Base-by-base conservation (phyloP, 2,888 invertebrate genomes). In the Rotaria magnacalcarata region DNA sequence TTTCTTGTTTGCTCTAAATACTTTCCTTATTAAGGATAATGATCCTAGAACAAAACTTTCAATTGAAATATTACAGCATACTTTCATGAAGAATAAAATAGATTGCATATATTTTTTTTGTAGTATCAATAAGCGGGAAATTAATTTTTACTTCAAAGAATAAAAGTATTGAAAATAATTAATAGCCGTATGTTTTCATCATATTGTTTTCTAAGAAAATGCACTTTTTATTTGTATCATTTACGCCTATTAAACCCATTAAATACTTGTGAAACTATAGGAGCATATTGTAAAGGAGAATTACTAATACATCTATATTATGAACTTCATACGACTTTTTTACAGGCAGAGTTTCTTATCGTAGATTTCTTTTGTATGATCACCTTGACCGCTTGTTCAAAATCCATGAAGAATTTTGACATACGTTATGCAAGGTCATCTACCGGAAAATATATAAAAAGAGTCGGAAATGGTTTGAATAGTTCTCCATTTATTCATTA, bases 401-500 rank as follows among this genome's bases (percentile, higher is more conserved):
- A 41, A 41, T 2, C 14, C 14, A 5, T 34, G 67, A 34, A 67
- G 34, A 67, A 34, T 67, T 7, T 16, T 1, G 14, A 34, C 34
- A 67, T 34, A 34, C 0, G 1, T 67, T 27, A 5, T 14, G 19
- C 34, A 67, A 67, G 67, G 67, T 67, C 19, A 67, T 67, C 34
- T 67, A 67, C 67, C 67, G 67, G 67, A 67, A 67, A 34, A 27
- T 11, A 67, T 67, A 34, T 16, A 16, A 34, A 34, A 34, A 47
- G 6, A 67, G 11, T 67, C 67, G 67, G 67, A 67, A 67, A 67
- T 19, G 19, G 34, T 34, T 14, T 16, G 34, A 67, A 34, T 67
- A 34, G 34, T 67, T 67, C 67, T 67, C 27, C 27, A 67, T 67
- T 67, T 67, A 67, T 67, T 27, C 19, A 67, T 67, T 67, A 67